Evolutionary conservation across 1,140 invertebrate genomes (phyloP).

Genomic region (Rhyacophila brunnea): DNA sequence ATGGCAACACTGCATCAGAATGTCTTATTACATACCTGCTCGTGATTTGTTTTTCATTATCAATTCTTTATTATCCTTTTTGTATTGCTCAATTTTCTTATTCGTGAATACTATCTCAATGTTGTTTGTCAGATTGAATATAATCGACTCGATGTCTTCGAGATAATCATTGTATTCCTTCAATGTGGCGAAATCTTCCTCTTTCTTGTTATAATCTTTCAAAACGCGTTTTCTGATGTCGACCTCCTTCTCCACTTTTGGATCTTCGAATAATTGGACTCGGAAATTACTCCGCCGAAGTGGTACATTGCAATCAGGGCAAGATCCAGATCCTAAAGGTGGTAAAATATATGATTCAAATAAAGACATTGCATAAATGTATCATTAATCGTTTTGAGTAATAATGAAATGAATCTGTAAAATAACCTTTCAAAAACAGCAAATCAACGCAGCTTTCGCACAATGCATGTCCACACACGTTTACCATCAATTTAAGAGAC

Average conservation of each 20-base stretch:
- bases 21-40: slow-evolving; percentile 51
- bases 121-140: slow-evolving; percentile 90
- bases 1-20: too few relatives aligned
- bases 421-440: slow-evolving; percentile 85
- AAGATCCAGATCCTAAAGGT: slow-evolving; percentile 79
- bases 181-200: slow-evolving; percentile 81
- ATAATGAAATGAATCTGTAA: too few relatives aligned
- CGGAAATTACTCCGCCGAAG: slow-evolving; percentile 88
- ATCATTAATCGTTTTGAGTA: too few relatives aligned
- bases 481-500: slow-evolving; percentile 95
- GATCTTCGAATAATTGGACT: slow-evolving; percentile 94
- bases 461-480: slow-evolving; percentile 95
- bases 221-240: slow-evolving; percentile 89
- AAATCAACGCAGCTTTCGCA: slow-evolving; percentile 97
- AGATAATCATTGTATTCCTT: slow-evolving; percentile 92
- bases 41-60: slow-evolving; percentile 86
- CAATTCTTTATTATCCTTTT: slow-evolving; percentile 87
- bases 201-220: slow-evolving; percentile 89
- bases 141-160: slow-evolving; percentile 87
- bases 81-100: slow-evolving; percentile 91
- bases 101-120: slow-evolving; percentile 89
- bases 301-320: slow-evolving; percentile 87
- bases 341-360: too few relatives aligned
- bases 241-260: slow-evolving; percentile 95
- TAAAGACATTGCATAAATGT: too few relatives aligned